A percentile compares a stretch with the other conserved stretches of the same genome.
These are phyloP conservation scores for Holcopasites calliopsidis DNA, from an alignment of 1,140 invertebrate species.

Conservation along the genomic window DNA sequence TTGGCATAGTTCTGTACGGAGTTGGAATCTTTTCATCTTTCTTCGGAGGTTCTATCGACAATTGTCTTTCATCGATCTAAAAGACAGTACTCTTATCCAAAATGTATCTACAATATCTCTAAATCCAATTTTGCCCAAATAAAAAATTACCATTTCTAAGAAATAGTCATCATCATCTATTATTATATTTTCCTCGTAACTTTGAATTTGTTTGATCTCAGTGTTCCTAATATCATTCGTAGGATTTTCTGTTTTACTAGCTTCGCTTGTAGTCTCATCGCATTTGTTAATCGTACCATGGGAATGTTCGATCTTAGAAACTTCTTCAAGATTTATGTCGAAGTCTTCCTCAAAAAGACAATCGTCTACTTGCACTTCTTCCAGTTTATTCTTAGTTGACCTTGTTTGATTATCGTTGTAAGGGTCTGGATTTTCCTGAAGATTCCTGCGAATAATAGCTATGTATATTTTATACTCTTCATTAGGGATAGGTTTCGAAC, in stretches of 20 bases:
- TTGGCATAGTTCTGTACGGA: constrained; percentile 12
- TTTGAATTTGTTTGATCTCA: neutral
- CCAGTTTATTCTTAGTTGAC: constrained; percentile 24
- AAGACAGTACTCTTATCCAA: neutral
- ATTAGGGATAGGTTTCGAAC: too few species aligned
- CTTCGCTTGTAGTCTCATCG: neutral
- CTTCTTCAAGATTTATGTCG: constrained; percentile 62
- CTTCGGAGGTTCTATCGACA: neutral
- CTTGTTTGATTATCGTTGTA: constrained; percentile 61
- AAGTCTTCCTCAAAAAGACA: constrained; percentile 67
- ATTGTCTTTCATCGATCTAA: constrained; percentile 22
- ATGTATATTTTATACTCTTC: neutral
- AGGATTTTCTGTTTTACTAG: neutral
- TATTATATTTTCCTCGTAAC: neutral
- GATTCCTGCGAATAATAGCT: constrained; percentile 61
- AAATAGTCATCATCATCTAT: constrained; percentile 49
- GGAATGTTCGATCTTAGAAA: constrained; percentile 56
- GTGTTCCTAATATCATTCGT: neutral
- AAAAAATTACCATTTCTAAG: constrained; percentile 45
- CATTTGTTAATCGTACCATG: too few species aligned
- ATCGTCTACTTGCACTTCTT: neutral
- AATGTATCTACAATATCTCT: neutral
- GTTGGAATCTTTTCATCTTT: neutral
- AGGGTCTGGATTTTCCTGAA: constrained; percentile 79
- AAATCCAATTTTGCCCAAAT: neutral